Percentiles rank a stretch among this genome's conserved stretches.
phyloP scores from a whole-genome alignment of 1,140 invertebrate species.

The Phymorhynchus buccinoides region DNA sequence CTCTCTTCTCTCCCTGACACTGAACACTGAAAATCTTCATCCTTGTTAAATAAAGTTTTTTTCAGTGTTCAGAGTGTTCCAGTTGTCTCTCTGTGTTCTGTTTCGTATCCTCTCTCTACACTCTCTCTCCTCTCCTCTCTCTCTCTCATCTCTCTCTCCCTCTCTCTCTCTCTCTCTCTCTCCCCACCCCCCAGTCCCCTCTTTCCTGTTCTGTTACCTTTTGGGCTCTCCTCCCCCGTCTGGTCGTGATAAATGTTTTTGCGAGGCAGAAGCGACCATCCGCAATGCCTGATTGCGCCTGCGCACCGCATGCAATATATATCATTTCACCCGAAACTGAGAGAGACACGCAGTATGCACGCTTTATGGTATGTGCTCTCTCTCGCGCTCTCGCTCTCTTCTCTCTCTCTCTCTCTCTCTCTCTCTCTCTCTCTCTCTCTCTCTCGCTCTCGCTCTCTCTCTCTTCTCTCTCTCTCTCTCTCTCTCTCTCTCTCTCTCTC shows the following conservation, averaged over 20 bases:
- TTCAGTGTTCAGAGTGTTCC: not conserved
- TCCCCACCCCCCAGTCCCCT: not conserved
- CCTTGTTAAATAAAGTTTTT: no score
- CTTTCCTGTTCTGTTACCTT: not conserved
- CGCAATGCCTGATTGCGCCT: no score
- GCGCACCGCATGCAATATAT: no score
- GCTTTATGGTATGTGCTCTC: not conserved
- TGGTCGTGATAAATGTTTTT: no score
- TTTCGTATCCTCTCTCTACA: not conserved
- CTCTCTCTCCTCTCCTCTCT: not conserved
- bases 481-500: no score
- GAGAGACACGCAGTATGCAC: not conserved
- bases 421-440: not conserved
- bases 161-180: conserved; percentile 13
- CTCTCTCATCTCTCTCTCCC: not conserved
- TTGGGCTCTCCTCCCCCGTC: no score
- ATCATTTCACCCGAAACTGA: no score
- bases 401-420: not conserved
- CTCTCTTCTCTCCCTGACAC: not conserved
- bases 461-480: no score
- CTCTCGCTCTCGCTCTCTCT: no score
- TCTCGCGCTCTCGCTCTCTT: not conserved
- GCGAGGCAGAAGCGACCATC: no score
- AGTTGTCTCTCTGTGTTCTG: not conserved
- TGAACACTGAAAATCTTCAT: no score